Conservation (phyloP, 2,797 vertebrate genomes). For the Myoxocephalus aenaeus region DNA sequence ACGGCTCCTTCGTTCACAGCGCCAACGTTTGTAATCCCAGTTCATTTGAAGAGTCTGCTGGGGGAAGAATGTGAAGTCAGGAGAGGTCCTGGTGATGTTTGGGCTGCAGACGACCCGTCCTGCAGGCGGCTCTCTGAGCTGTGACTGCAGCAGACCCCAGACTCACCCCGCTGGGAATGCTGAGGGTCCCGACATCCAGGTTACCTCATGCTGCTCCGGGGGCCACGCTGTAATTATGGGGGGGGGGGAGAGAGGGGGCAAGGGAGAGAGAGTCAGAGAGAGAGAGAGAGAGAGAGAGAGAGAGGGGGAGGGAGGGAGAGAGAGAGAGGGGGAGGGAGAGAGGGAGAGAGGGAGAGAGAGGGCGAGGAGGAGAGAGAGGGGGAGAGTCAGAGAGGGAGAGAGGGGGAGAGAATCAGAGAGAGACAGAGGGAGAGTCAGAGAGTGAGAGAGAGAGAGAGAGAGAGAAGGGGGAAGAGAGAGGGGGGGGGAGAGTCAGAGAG, state of each 20-base stretch:
- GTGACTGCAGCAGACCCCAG: constrained; percentile 71
- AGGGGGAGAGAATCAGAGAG: no score
- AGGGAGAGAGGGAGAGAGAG: no score
- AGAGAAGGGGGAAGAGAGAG: no score
- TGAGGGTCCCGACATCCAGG: constrained; percentile 72
- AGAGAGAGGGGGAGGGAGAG: no score
- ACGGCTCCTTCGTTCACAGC: constrained; percentile 4
- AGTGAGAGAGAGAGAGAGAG: no score
- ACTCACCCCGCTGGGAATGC: constrained; percentile 76
- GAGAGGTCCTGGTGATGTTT: constrained; percentile 71
- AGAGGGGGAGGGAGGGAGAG: no score
- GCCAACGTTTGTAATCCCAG: constrained; percentile 17
- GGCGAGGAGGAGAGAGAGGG: no score
- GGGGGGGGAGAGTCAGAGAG: not conserved
- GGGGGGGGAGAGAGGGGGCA: not conserved
- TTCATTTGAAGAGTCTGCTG: constrained; percentile 48
- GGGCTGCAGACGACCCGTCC: constrained; percentile 64
- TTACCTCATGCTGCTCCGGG: constrained; percentile 66
- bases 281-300: no score
- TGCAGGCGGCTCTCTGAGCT: constrained; percentile 52
- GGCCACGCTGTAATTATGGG: constrained; percentile 75
- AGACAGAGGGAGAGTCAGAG: no score
- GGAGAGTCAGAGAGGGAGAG: no score
- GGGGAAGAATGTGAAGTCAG: constrained; percentile 71
- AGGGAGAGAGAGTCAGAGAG: no score